phyloP scores from a whole-genome alignment of 2,113 vertebrate genomes.

The Nicator chloris region DNA sequence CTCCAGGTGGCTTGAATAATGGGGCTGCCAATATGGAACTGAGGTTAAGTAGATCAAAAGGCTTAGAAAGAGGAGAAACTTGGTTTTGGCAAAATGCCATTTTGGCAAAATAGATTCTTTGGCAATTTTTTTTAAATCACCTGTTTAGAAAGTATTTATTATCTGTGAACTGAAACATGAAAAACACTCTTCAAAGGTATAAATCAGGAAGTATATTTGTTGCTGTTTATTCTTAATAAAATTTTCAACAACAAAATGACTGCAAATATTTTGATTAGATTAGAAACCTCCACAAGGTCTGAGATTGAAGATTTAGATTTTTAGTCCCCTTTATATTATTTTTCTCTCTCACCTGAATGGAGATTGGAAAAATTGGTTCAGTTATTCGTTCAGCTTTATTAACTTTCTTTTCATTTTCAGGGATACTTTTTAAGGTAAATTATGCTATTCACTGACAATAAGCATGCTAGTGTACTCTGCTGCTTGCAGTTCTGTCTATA shows the following conservation, averaged over 20 bases:
- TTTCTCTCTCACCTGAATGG: background rate
- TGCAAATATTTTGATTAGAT: background rate
- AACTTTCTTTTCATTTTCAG: slow-evolving; percentile 3
- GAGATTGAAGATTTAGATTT: background rate
- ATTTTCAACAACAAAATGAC: background rate
- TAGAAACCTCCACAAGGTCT: background rate
- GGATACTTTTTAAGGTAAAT: slow-evolving; percentile 6
- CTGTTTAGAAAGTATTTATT: background rate
- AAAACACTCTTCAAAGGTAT: background rate
- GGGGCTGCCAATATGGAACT: background rate
- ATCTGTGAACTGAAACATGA: background rate
- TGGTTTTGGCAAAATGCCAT: background rate
- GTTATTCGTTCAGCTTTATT: background rate
- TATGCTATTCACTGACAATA: background rate
- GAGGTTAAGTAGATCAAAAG: background rate
- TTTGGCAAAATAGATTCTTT: background rate
- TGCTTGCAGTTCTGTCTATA: background rate
- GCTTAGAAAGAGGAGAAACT: background rate
- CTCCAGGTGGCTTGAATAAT: background rate
- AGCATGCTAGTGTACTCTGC: background rate
- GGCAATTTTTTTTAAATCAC: too few relatives aligned
- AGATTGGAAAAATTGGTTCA: background rate
- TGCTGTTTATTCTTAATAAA: background rate
- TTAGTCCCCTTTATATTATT: background rate
- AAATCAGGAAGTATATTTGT: background rate